These are phyloP conservation scores for Drosophila pectinifera DNA, from an alignment of 1,140 invertebrate genomes.

Conservation along the genomic window DNA sequence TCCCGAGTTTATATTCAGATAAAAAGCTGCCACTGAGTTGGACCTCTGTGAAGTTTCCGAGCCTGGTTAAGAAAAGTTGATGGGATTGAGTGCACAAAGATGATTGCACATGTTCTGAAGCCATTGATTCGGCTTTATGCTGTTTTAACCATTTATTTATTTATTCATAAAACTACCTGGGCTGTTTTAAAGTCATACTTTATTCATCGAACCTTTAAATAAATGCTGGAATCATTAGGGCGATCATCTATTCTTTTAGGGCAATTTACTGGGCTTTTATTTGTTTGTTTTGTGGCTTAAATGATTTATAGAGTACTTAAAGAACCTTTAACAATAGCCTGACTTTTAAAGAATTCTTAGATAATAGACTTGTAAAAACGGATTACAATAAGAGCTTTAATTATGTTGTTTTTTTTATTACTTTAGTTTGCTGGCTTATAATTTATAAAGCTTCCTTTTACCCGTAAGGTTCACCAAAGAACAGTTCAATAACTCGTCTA, in stretches of 20 bases:
- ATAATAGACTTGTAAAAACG: too few relatives aligned
- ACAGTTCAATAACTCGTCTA: background rate
- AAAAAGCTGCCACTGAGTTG: conserved; percentile 29
- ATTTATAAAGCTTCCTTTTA: too few relatives aligned
- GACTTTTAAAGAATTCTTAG: background rate
- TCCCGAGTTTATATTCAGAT: conserved; percentile 34
- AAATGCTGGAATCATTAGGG: background rate
- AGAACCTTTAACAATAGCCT: background rate
- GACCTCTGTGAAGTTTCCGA: conserved; percentile 14
- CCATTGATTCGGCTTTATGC: background rate
- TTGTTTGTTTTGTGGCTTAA: background rate
- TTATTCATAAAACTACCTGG: background rate
- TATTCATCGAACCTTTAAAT: background rate
- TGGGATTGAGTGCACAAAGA: conserved; percentile 20
- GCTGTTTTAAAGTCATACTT: background rate
- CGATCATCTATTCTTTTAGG: too few relatives aligned
- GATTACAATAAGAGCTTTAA: too few relatives aligned
- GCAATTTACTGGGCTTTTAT: background rate
- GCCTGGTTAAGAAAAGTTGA: conserved; percentile 15
- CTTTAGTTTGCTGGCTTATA: too few relatives aligned
- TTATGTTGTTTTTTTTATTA: too few relatives aligned
- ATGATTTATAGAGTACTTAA: background rate
- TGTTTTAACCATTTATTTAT: conserved; percentile 9
- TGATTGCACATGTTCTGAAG: conserved; percentile 1
- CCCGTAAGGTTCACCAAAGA: too few relatives aligned